Conservation (phyloP, 2,113 vertebrate genomes). For the Clupea harengus region DNA sequence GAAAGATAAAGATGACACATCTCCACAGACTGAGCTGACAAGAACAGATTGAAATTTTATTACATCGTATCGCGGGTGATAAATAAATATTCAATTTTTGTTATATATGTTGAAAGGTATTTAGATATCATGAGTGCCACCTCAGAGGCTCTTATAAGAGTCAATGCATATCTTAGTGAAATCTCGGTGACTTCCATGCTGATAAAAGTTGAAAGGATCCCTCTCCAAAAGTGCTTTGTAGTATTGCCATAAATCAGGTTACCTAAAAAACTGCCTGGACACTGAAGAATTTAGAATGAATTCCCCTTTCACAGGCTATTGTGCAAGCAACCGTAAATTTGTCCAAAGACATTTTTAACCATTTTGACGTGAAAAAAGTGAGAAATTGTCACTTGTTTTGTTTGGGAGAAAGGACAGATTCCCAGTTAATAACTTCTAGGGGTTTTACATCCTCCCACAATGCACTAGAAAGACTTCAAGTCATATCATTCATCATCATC, state of each 20-base stretch:
- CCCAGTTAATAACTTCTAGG: background rate
- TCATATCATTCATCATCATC: background rate
- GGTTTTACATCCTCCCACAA: background rate
- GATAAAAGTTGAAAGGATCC: conserved; percentile 10
- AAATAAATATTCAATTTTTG: conserved; percentile 9
- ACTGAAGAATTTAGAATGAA: background rate
- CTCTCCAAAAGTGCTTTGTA: background rate
- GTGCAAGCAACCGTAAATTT: background rate
- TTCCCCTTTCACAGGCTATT: background rate
- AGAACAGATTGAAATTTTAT: conserved; percentile 37
- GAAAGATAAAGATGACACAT: conserved; percentile 76
- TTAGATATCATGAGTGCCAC: conserved; percentile 14
- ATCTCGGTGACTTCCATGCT: background rate
- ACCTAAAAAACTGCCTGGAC: background rate
- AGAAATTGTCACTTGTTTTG: background rate
- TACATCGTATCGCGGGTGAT: background rate
- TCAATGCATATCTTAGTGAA: conserved; percentile 12
- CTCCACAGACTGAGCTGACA: conserved; percentile 68
- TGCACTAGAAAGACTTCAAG: background rate
- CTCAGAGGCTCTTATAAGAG: background rate
- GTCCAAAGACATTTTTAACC: background rate
- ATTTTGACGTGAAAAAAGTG: background rate
- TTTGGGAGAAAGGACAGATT: background rate
- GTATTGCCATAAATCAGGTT: conserved; percentile 23
- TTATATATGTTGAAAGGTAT: background rate